Percentiles rank a stretch among this genome's conserved stretches.
Conservation (phyloP, 2,888 invertebrate species). For the Cataglyphis livida region DNA sequence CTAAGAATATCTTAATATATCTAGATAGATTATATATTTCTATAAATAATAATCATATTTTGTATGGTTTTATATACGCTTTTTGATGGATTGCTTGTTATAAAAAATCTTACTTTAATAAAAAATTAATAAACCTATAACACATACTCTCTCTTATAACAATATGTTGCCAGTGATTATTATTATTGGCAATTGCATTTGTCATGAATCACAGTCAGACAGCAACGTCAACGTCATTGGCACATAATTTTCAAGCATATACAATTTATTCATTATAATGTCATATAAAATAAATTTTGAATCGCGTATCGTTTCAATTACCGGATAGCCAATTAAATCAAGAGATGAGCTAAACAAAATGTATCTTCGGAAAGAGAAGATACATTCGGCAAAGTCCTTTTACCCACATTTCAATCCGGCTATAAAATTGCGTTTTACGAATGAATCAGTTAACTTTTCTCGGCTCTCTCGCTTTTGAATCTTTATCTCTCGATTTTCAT, state of each 20-base stretch:
- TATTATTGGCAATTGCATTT: not conserved
- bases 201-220: conserved; percentile 1
- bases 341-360: not conserved
- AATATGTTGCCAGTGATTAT: not conserved
- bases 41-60: not conserved
- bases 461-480: not conserved
- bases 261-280: not conserved
- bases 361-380: not conserved
- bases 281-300: not conserved
- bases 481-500: not conserved
- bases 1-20: conserved; percentile 1
- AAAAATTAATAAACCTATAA: not conserved
- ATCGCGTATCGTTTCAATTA: not conserved
- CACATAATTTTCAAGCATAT: not conserved
- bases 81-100: not conserved
- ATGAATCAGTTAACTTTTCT: not conserved
- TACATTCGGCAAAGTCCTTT: not conserved
- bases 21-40: not conserved
- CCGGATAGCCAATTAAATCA: not conserved
- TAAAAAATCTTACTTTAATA: not conserved
- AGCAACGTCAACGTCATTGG: not conserved
- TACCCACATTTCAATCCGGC: not conserved
- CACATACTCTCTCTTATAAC: not conserved
- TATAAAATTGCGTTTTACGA: not conserved
- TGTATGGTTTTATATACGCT: not conserved